Conservation (phyloP, 35 echinoderm and acorn worm species). For the Acanthaster planci region DNA sequence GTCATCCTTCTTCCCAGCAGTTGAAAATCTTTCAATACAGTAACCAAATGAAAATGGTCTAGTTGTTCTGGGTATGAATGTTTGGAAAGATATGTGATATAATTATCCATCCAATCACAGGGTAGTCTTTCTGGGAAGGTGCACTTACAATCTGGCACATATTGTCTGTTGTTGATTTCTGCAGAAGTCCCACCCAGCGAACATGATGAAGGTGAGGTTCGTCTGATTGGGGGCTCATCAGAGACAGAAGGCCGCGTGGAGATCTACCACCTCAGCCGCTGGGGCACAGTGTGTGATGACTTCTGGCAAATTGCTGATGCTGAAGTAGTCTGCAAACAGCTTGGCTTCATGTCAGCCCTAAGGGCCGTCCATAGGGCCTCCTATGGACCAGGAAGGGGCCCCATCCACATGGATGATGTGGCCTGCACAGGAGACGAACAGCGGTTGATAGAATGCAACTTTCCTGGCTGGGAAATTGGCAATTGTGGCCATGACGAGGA, state of each 20-base stretch:
- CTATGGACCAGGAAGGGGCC: constrained; percentile 14
- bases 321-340: neutral
- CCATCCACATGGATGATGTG: constrained; percentile 42
- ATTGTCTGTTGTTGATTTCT: too few species aligned
- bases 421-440: constrained; percentile 41
- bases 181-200: neutral
- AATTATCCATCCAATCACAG: too few species aligned
- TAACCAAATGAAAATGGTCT: too few species aligned
- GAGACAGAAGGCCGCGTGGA: neutral
- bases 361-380: neutral
- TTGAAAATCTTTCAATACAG: too few species aligned
- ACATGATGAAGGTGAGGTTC: neutral
- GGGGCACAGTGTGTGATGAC: constrained; percentile 24
- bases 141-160: too few species aligned
- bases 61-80: too few species aligned
- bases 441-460: constrained; percentile 5
- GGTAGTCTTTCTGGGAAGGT: too few species aligned
- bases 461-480: neutral
- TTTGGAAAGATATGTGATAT: too few species aligned
- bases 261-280: neutral
- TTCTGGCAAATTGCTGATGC: neutral
- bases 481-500: constrained; percentile 53
- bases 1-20: too few species aligned
- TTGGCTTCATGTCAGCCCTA: constrained; percentile 6
- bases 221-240: neutral